Percentiles rank a stretch among this genome's conserved stretches.
phyloP scores from a whole-genome alignment of 2,113 vertebrate species.

The Felis catus region F.catus_Fca126_mat1.0 CM031419.1:70064001-70064500 shows the following conservation, averaged over 20 bases:
- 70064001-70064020: background rate
- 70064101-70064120: background rate
- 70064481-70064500: background rate
- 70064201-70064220: background rate
- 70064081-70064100: background rate
- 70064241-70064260: background rate
- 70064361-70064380: background rate
- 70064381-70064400: background rate
- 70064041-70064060: background rate
- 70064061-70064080: background rate
- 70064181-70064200: background rate
- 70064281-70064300: background rate
- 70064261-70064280: background rate
- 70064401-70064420: background rate
- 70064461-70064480: background rate
- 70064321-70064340: slow-evolving; percentile 28
- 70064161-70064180: background rate
- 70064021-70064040: background rate
- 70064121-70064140: background rate
- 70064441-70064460: background rate
- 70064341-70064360: background rate
- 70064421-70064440: background rate
- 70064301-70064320: slow-evolving; percentile 9
- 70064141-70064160: background rate
- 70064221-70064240: background rate